phyloP scores from a whole-genome alignment of 2,888 invertebrate species.

The Leptinotarsa juncta region DNA sequence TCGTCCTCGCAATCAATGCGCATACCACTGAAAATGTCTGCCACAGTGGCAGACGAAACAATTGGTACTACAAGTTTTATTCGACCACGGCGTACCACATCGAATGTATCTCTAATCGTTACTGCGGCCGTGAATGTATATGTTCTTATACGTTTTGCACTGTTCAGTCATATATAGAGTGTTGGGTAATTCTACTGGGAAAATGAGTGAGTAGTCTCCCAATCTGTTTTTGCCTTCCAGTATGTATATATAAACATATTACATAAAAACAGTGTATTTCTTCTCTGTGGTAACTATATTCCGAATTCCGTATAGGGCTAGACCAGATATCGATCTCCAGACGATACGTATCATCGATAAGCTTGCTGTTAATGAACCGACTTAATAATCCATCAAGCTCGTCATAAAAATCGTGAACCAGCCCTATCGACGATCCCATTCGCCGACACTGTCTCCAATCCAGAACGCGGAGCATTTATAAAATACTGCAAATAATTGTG shows the following conservation, averaged over 20 bases:
- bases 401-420: neutral
- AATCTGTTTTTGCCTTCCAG: too few species aligned
- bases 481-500: constrained; percentile 62
- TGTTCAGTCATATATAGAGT: too few species aligned
- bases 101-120: too few species aligned
- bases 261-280: neutral
- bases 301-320: constrained; percentile 9
- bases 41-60: too few species aligned
- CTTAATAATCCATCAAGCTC: constrained; percentile 20
- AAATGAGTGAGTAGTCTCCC: too few species aligned
- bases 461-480: constrained; percentile 40
- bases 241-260: neutral
- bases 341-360: constrained; percentile 22
- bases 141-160: too few species aligned
- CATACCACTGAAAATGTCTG: too few species aligned
- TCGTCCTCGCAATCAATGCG: too few species aligned
- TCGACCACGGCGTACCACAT: too few species aligned
- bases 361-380: constrained; percentile 21
- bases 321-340: constrained; percentile 23
- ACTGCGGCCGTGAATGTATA: too few species aligned
- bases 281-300: neutral
- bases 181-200: too few species aligned
- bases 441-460: constrained; percentile 31
- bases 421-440: constrained; percentile 4
- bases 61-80: too few species aligned